Evolutionary conservation across 2,888 invertebrate species (phyloP).

Genomic region (Ectobius pallidus): DNA sequence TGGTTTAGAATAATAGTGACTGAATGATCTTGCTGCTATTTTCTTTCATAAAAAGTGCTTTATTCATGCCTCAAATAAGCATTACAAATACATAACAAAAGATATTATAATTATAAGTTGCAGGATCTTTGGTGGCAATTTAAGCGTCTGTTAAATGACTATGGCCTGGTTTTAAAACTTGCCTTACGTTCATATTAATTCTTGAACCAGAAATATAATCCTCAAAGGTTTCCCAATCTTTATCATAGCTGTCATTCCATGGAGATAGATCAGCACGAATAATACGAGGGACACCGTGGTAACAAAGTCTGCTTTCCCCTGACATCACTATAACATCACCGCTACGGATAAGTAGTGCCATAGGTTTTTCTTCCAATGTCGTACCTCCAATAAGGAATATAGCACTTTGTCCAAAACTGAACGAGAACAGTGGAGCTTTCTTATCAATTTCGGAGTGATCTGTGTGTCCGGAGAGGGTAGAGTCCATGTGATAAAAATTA

Average conservation of each 20-base stretch:
- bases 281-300: conserved; percentile 94
- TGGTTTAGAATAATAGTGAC: too few relatives aligned
- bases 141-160: too few relatives aligned
- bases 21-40: too few relatives aligned
- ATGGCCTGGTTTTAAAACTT: conserved; percentile 72
- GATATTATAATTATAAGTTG: too few relatives aligned
- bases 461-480: conserved; percentile 90
- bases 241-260: conserved; percentile 57
- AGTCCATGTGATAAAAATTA: conserved; percentile 94
- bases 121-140: too few relatives aligned
- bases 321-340: conserved; percentile 95
- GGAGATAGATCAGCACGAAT: conserved; percentile 58
- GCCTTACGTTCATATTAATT: conserved; percentile 93
- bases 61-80: too few relatives aligned
- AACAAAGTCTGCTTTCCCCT: conserved; percentile 79
- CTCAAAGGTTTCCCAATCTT: conserved; percentile 60
- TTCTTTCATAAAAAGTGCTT: too few relatives aligned
- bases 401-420: conserved; percentile 95
- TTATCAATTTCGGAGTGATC: conserved; percentile 91
- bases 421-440: conserved; percentile 88
- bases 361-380: conserved; percentile 67
- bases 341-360: conserved; percentile 77
- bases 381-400: conserved; percentile 91
- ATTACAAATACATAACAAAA: too few relatives aligned
- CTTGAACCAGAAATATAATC: conserved; percentile 73